Evolutionary conservation across 2,113 vertebrate species (phyloP).

Genomic region (Thamnaconus septentrionalis): DNA sequence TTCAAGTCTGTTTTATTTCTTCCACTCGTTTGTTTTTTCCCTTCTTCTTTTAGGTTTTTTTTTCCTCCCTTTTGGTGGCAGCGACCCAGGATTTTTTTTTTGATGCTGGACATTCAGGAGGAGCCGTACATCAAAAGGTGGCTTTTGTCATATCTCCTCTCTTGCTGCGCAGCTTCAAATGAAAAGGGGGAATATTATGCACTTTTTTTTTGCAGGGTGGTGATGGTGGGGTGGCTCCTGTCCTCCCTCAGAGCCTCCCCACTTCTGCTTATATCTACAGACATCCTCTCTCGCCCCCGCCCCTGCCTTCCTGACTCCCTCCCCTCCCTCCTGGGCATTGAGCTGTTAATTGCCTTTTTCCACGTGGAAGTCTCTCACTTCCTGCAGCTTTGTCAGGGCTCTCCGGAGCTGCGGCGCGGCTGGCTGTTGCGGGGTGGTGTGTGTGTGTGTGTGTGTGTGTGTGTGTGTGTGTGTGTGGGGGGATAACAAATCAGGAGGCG

Average conservation of each 20-base stretch:
- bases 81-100: conserved; percentile 19
- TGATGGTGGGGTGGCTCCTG: not conserved
- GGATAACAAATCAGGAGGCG: conserved; percentile 52
- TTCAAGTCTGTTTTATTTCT: too few species aligned
- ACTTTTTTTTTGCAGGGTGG: not conserved
- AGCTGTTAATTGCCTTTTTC: conserved; percentile 71
- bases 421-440: conserved; percentile 22
- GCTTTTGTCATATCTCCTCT: conserved; percentile 38
- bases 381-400: conserved; percentile 53
- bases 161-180: conserved; percentile 35
- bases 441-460: too few species aligned
- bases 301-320: conserved; percentile 6
- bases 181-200: conserved; percentile 30
- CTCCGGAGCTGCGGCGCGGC: conserved; percentile 34
- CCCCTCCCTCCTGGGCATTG: conserved; percentile 44
- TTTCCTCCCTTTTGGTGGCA: conserved; percentile 43
- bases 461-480: too few species aligned
- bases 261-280: conserved; percentile 33
- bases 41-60: conserved; percentile 21
- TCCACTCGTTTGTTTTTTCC: too few species aligned
- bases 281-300: conserved; percentile 21
- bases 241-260: conserved; percentile 18
- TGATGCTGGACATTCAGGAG: conserved; percentile 35
- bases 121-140: conserved; percentile 23
- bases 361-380: conserved; percentile 62